Conservation (phyloP, 2,888 invertebrate species). For the Slavum lentiscoides region DNA sequence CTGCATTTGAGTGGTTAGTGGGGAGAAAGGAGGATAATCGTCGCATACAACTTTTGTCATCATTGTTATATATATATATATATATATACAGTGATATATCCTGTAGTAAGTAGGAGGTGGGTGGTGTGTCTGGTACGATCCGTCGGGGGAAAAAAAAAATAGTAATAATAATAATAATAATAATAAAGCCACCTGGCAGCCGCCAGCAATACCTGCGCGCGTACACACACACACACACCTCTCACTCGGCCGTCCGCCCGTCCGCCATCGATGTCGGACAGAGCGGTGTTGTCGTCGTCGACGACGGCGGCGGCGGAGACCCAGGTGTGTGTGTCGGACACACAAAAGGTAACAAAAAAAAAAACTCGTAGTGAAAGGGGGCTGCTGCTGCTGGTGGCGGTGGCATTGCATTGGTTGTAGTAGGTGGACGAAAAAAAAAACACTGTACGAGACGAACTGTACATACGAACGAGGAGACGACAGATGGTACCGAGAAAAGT, state of each 20-base stretch:
- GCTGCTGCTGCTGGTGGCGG: background rate
- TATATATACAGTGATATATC: background rate
- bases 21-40: no score
- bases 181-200: slow-evolving; percentile 53
- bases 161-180: slow-evolving; percentile 19
- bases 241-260: background rate
- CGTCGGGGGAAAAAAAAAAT: slow-evolving; percentile 6
- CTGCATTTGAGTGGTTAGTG: no score
- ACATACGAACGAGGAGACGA: background rate
- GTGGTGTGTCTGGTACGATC: slow-evolving; percentile 23
- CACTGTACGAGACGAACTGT: background rate
- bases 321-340: slow-evolving; percentile 43
- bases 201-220: slow-evolving; percentile 44
- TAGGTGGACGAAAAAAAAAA: slow-evolving; percentile 42
- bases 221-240: background rate
- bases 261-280: background rate
- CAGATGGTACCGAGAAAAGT: slow-evolving; percentile 38
- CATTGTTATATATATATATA: slow-evolving; percentile 6
- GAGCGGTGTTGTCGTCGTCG: slow-evolving; percentile 4
- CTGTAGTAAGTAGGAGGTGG: no score
- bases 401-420: slow-evolving; percentile 25
- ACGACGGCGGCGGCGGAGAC: background rate
- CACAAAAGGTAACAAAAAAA: slow-evolving; percentile 45
- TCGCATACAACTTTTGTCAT: slow-evolving; percentile 15
- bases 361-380: slow-evolving; percentile 48